These are phyloP conservation scores for Liposcelis brunnea DNA, from an alignment of 2,888 invertebrate genomes.

Conservation along the genomic window DNA sequence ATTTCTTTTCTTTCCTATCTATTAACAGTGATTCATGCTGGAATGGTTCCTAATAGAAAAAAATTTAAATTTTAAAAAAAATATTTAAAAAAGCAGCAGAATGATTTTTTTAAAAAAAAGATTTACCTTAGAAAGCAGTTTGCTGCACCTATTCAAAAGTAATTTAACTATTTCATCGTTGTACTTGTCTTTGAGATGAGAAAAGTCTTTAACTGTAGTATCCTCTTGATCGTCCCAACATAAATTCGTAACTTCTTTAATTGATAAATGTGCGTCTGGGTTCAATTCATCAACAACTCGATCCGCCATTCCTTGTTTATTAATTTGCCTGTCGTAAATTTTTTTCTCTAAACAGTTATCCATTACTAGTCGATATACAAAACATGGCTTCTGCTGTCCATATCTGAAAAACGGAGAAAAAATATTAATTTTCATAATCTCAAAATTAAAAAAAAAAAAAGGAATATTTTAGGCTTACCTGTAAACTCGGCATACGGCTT, in stretches of 20 bases:
- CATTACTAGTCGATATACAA: constrained; percentile 90
- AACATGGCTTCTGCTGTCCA: constrained; percentile 87
- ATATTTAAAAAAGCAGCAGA: background rate
- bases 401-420: constrained; percentile 36
- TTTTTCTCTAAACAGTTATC: constrained; percentile 95
- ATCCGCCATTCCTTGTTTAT: constrained; percentile 96
- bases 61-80: constrained; percentile 7
- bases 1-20: constrained; percentile 84
- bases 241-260: constrained; percentile 68
- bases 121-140: constrained; percentile 34
- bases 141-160: constrained; percentile 30
- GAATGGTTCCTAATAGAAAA: constrained; percentile 51
- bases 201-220: constrained; percentile 53
- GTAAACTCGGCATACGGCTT: constrained; percentile 93
- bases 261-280: constrained; percentile 81
- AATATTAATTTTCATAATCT: constrained; percentile 8
- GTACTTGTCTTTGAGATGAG: constrained; percentile 51
- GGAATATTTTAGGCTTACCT: constrained; percentile 32
- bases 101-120: constrained; percentile 45
- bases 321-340: constrained; percentile 96
- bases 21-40: constrained; percentile 88
- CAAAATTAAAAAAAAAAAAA: too few relatives aligned
- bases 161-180: constrained; percentile 69
- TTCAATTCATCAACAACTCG: constrained; percentile 96
- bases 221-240: constrained; percentile 84